Evolutionary conservation across 2,888 invertebrate genomes (phyloP).

Genomic region (Rhagonycha fulva): DNA sequence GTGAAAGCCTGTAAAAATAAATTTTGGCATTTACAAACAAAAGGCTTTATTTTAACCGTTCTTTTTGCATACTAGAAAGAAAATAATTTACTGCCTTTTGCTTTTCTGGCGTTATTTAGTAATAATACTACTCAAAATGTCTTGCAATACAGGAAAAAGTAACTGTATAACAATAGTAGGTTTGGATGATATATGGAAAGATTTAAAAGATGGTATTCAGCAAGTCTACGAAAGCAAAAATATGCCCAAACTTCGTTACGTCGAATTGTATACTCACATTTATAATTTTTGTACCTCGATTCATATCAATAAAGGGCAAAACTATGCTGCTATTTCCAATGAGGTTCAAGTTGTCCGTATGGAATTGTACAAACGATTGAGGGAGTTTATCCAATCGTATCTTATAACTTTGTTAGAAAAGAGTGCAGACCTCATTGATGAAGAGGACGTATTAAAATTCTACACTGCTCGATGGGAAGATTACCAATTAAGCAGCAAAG

Average conservation of each 20-base stretch:
- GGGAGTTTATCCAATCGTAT: constrained; percentile 89
- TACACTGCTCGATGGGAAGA: constrained; percentile 98
- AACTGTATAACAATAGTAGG: constrained; percentile 71
- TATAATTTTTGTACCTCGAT: constrained; percentile 99
- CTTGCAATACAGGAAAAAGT: constrained; percentile 58
- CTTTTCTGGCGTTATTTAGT: background rate
- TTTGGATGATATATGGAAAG: constrained; percentile 94
- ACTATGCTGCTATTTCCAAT: constrained; percentile 40
- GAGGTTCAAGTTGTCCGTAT: constrained; percentile 97
- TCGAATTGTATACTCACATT: constrained; percentile 80
- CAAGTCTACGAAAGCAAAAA: constrained; percentile 89
- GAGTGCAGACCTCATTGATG: constrained; percentile 86
- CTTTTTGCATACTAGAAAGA: background rate
- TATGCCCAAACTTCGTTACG: constrained; percentile 88
- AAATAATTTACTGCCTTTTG: background rate
- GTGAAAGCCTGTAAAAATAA: background rate
- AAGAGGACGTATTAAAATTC: constrained; percentile 90
- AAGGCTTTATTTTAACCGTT: background rate
- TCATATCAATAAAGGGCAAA: constrained; percentile 57
- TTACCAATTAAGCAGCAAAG: constrained; percentile 96
- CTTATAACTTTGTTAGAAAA: constrained; percentile 75
- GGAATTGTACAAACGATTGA: constrained; percentile 92
- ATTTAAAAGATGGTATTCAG: constrained; percentile 89
- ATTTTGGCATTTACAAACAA: background rate
- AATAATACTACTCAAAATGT: constrained; percentile 41